Conservation (phyloP, 2,888 invertebrate genomes). For the Drosophila pseudotakahashii region DNA sequence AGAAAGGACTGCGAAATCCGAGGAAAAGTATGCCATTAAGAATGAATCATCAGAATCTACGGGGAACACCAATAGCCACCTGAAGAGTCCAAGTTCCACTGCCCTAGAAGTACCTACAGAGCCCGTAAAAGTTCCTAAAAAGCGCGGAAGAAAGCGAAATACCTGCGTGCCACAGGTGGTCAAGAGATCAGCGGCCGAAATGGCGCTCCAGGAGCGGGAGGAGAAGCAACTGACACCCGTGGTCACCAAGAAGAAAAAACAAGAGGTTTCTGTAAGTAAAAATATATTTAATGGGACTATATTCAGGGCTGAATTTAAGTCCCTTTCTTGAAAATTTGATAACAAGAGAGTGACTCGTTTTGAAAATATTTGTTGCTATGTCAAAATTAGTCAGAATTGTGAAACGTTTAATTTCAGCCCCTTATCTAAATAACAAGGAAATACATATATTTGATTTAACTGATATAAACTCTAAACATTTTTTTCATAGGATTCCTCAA, state of each 20-base stretch:
- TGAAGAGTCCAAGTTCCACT: background rate
- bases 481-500: conserved; percentile 16
- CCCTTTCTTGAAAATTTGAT: background rate
- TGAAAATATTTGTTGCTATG: background rate
- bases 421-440: background rate
- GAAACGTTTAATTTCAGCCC: background rate
- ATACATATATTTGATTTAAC: background rate
- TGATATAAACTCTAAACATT: background rate
- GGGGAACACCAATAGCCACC: background rate
- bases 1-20: background rate
- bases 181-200: conserved; percentile 73
- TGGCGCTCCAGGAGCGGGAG: conserved; percentile 66
- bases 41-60: background rate
- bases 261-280: background rate
- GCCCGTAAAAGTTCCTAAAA: conserved; percentile 38
- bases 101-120: background rate
- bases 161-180: conserved; percentile 77
- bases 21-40: conserved; percentile 4
- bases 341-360: background rate
- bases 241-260: conserved; percentile 37
- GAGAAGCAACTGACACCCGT: conserved; percentile 70
- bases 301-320: background rate
- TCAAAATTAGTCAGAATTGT: background rate
- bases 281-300: background rate
- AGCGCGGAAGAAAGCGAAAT: conserved; percentile 75